Evolutionary conservation across 2,888 invertebrate genomes (phyloP), one percentile per base, ranked within the genome.

Genomic region (Archaeoteleia sp.): DNA sequence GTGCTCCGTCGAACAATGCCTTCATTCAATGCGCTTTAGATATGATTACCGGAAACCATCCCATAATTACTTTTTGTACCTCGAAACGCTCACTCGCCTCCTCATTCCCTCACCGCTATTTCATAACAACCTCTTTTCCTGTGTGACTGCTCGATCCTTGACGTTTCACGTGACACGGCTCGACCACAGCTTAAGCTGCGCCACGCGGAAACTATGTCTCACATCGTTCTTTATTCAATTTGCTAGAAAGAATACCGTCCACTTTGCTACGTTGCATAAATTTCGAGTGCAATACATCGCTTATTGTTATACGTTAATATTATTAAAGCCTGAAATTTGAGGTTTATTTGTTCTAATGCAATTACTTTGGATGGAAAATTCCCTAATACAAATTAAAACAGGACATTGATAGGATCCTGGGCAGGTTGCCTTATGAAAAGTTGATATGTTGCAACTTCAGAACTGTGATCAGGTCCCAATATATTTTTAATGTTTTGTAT

Each of bases 41-140:
- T 82, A 83, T 83, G 83, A 83, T 83, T 83, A 83, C 83, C 83
- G 83, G 83, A 83, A 83, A 83, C 83, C 82, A 83, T 83, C 83
- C 81, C 80, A 80, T 83, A 83, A 83, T 83, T 83, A 83, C 83
- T 83, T 83, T 83, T 82, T 81, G 80, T 82, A 79, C 81, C 76
- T 75, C 75, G 74, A 78, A 80, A 77, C 63, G 63, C 51, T 51
- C 48, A 60, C 42, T 61, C 67, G 53, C 53, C 45, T 29, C 53
- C 35, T 40, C 60, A 46, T 65, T 67, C 62, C 60, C 65, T 55
- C 53, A 37, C 49, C 53, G 29, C 48, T 37, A 57, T 63, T 70
- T 58, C 51, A 46, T 51, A 49, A 70, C 66, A 65, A 70, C 60
- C 70, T 70, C 68, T 72, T 70, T 71, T 71, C 73, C 58, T 57